phyloP scores from a whole-genome alignment of 2,888 invertebrate species.

The Amorpha juglandis region DNA sequence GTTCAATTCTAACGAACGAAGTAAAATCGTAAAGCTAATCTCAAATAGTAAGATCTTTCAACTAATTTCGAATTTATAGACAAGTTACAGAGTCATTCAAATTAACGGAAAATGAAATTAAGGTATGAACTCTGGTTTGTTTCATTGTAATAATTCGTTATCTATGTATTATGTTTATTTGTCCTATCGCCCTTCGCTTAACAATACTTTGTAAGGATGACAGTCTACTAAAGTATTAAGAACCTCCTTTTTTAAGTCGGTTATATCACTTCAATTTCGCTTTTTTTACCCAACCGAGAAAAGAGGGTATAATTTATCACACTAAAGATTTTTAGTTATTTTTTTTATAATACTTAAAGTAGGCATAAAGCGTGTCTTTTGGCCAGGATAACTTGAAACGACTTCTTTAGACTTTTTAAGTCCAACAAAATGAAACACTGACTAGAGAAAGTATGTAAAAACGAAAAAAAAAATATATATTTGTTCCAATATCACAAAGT shows the following conservation, averaged over 20 bases:
- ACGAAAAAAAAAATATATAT: background rate
- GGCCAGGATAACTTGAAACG: background rate
- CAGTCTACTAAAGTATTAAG: background rate
- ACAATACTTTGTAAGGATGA: constrained; percentile 3
- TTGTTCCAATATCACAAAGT: constrained; percentile 8
- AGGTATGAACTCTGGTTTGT: too few relatives aligned
- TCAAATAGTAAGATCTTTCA: too few relatives aligned
- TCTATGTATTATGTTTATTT: too few relatives aligned
- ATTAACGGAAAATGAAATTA: too few relatives aligned
- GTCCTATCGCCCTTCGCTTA: constrained; percentile 4
- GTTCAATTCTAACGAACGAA: too few relatives aligned
- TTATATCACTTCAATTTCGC: too few relatives aligned
- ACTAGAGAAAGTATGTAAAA: background rate
- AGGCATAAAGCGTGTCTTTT: background rate
- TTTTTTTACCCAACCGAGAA: background rate
- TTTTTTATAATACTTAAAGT: background rate
- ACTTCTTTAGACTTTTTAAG: background rate
- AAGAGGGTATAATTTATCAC: background rate
- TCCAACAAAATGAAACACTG: background rate
- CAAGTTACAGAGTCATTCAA: too few relatives aligned
- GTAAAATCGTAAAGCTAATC: too few relatives aligned
- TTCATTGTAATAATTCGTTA: background rate
- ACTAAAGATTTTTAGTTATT: background rate
- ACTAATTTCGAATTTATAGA: too few relatives aligned
- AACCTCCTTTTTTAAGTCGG: background rate